These are phyloP conservation scores for Drosophila arawakana DNA, from an alignment of 1,140 invertebrate genomes.

Conservation along the genomic window DNA sequence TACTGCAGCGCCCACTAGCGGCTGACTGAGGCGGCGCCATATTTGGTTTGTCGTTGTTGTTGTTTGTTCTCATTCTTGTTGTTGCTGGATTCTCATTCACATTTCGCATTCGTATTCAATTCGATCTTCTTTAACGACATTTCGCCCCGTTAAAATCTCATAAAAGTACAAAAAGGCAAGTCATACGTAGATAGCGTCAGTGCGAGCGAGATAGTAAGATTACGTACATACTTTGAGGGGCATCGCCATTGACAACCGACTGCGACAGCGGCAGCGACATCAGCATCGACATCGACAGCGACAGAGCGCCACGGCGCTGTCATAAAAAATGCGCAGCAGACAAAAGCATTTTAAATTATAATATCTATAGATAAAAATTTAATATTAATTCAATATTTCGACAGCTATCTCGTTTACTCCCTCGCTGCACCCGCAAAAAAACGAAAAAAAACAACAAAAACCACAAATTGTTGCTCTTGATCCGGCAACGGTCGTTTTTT, in stretches of 20 bases:
- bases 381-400: conserved; percentile 49
- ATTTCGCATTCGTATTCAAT: conserved; percentile 59
- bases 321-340: conserved; percentile 27
- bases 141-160: conserved; percentile 52
- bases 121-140: conserved; percentile 76
- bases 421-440: conserved; percentile 22
- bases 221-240: background rate
- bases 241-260: conserved; percentile 24
- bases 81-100: conserved; percentile 59
- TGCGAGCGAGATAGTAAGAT: conserved; percentile 12
- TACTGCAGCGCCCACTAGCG: conserved; percentile 55
- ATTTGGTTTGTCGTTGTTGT: conserved; percentile 55
- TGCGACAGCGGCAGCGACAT: background rate
- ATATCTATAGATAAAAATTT: conserved; percentile 38
- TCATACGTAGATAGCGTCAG: conserved; percentile 25
- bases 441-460: conserved; percentile 33
- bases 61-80: conserved; percentile 18
- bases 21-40: conserved; percentile 59
- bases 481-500: conserved; percentile 34
- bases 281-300: background rate
- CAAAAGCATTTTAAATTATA: conserved; percentile 32
- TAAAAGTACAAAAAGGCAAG: conserved; percentile 48
- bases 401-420: conserved; percentile 24
- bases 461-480: conserved; percentile 40
- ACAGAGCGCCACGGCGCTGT: background rate